Evolutionary conservation across 2,797 vertebrate species (phyloP).

Genomic region (Enteromius viviparus): DNA sequence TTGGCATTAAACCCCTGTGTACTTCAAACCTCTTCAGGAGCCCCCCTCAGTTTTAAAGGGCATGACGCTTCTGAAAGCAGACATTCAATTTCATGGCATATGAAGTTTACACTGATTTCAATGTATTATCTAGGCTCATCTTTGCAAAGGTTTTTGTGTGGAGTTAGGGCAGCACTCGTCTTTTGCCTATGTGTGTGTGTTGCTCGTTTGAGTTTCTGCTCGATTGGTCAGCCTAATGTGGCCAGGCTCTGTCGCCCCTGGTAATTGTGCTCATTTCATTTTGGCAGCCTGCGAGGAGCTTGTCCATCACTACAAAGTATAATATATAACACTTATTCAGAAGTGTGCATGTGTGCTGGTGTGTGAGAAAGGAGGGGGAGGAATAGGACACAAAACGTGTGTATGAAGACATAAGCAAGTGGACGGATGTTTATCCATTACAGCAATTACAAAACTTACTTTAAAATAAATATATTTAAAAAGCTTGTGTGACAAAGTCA

Average conservation of each 20-base stretch:
- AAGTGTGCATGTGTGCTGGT: constrained; percentile 25
- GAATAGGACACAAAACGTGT: neutral
- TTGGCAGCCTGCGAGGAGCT: constrained; percentile 58
- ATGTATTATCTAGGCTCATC: constrained; percentile 13
- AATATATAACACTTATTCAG: constrained; percentile 43
- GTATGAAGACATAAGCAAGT: constrained; percentile 8
- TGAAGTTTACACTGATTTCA: constrained; percentile 38
- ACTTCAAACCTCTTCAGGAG: neutral
- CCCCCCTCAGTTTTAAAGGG: constrained; percentile 3
- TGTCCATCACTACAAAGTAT: constrained; percentile 57
- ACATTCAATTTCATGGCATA: constrained; percentile 27
- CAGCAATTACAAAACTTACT: neutral
- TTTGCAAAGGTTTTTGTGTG: constrained; percentile 31
- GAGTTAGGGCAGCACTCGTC: constrained; percentile 35
- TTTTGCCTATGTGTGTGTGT: constrained; percentile 39
- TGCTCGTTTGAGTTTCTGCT: constrained; percentile 59
- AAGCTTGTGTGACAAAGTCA: neutral
- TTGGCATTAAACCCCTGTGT: neutral
- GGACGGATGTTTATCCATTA: constrained; percentile 5
- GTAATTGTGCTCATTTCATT: constrained; percentile 63
- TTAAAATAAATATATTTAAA: constrained; percentile 5
- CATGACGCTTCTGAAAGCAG: constrained; percentile 14
- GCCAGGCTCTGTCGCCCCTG: constrained; percentile 55
- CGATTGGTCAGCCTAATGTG: constrained; percentile 61
- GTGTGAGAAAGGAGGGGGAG: neutral